These are phyloP conservation scores for Hemibagrus guttatus DNA, from an alignment of 2,797 vertebrate species.

Conservation along the genomic window DNA sequence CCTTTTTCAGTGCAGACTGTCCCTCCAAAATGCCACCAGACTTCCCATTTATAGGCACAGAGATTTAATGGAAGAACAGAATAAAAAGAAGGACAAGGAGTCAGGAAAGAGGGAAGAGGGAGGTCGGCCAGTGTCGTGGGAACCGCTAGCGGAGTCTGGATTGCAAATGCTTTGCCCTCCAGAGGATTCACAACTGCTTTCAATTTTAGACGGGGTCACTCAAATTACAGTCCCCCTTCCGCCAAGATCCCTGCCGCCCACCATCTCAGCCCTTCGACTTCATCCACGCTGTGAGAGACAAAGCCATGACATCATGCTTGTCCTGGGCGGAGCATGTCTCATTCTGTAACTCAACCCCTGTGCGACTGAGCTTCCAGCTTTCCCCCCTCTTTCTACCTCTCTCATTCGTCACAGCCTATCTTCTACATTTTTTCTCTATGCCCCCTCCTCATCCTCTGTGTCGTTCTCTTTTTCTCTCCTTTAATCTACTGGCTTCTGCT, in stretches of 20 bases:
- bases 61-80: constrained; percentile 47
- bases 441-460: not conserved
- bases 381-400: constrained; percentile 16
- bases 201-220: constrained; percentile 68
- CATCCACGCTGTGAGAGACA: constrained; percentile 51
- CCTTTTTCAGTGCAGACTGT: constrained; percentile 69
- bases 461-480: constrained; percentile 3
- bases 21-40: constrained; percentile 61
- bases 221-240: constrained; percentile 63
- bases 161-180: constrained; percentile 53
- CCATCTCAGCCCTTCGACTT: constrained; percentile 27
- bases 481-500: constrained; percentile 23
- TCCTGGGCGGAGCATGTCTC: constrained; percentile 21
- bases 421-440: not conserved
- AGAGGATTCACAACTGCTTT: constrained; percentile 68
- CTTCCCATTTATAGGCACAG: constrained; percentile 66
- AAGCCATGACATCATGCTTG: constrained; percentile 63
- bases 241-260: constrained; percentile 45
- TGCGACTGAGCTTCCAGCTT: constrained; percentile 1
- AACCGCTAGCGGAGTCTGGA: constrained; percentile 59
- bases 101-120: constrained; percentile 50
- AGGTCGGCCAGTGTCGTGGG: constrained; percentile 68
- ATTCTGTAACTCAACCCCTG: constrained; percentile 21
- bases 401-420: constrained; percentile 31
- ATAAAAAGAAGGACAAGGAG: constrained; percentile 45